These are phyloP conservation scores for Sarcophilus harrisii DNA, from an alignment of 2,797 vertebrate species.

Conservation along the genomic window DNA sequence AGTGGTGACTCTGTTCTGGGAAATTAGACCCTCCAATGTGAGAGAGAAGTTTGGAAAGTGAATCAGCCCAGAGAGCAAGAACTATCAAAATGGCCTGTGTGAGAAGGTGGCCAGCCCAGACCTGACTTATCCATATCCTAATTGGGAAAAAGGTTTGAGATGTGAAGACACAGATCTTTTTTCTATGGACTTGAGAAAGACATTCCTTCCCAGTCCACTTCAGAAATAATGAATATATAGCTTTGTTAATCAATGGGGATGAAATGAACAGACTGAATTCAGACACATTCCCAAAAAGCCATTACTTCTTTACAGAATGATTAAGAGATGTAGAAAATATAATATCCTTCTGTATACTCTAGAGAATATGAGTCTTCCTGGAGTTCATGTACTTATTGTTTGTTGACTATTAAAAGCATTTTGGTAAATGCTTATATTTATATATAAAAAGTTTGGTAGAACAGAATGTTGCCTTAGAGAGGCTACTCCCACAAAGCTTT, in stretches of 20 bases:
- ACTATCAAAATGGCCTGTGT: neutral
- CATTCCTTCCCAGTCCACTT: neutral
- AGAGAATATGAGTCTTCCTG: neutral
- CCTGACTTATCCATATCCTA: neutral
- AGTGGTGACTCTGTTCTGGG: neutral
- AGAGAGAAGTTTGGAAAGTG: neutral
- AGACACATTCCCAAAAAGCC: neutral
- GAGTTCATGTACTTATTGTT: neutral
- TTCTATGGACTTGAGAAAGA: neutral
- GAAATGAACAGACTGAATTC: neutral
- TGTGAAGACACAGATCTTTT: neutral
- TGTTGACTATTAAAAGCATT: neutral
- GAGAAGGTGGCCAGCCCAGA: neutral
- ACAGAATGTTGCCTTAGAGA: neutral
- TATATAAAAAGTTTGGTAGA: neutral
- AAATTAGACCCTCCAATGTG: neutral
- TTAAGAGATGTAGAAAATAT: neutral
- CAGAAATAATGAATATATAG: neutral
- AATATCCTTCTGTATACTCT: neutral
- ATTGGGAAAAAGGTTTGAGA: neutral
- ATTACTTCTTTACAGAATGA: neutral
- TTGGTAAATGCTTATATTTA: too few relatives aligned
- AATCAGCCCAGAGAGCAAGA: neutral
- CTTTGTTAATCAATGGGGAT: neutral
- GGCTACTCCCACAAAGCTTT: neutral